phyloP scores from a whole-genome alignment of 2,797 vertebrate species.

The Pipistrellus nathusii region DNA sequence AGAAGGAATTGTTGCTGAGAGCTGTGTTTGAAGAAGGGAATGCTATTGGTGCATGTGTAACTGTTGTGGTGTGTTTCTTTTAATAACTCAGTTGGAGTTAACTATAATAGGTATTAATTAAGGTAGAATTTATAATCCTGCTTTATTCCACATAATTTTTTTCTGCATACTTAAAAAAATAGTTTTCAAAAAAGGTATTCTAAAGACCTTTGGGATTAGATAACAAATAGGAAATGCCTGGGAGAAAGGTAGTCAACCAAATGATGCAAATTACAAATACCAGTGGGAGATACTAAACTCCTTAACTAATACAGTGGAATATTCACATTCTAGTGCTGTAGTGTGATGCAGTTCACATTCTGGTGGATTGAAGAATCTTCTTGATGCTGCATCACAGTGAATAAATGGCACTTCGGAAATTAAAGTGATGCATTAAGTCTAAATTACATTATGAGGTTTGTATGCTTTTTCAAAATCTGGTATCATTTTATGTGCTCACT shows the following conservation, averaged over 20 bases:
- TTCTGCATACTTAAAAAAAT: neutral
- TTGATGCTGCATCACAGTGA: neutral
- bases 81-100: neutral
- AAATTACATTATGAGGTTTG: neutral
- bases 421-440: neutral
- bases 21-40: neutral
- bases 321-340: neutral
- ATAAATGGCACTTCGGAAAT: neutral
- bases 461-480: neutral
- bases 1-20: constrained; percentile 70
- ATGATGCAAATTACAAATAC: neutral
- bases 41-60: neutral
- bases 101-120: neutral
- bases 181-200: neutral
- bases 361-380: neutral
- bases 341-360: neutral
- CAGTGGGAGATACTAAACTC: neutral
- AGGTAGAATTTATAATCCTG: neutral
- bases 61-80: neutral
- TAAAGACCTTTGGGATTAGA: neutral
- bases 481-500: neutral
- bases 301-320: neutral
- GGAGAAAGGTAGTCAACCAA: neutral
- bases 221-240: neutral
- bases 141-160: neutral